These are phyloP conservation scores for Phortica okadai DNA, from an alignment of 2,888 invertebrate genomes.

Conservation along the genomic window DNA sequence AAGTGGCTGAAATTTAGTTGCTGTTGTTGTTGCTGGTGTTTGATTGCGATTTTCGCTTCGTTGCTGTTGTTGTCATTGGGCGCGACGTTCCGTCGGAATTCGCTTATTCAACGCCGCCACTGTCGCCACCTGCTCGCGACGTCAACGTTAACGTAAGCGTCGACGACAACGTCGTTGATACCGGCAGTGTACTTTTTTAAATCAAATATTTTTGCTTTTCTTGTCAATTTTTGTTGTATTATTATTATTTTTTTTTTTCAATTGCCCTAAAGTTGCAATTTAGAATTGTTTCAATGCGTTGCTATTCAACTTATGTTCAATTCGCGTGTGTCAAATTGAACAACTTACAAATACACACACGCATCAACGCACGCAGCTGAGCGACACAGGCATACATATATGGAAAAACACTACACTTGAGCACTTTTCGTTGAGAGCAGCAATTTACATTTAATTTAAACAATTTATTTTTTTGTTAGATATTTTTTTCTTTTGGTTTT, in stretches of 20 bases:
- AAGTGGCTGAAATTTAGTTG: constrained; percentile 48
- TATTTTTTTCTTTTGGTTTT: neutral
- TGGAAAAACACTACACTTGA: neutral
- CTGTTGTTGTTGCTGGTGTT: constrained; percentile 1
- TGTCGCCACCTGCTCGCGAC: constrained; percentile 12
- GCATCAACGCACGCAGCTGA: neutral
- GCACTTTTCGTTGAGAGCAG: neutral
- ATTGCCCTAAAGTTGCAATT: neutral
- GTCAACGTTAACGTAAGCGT: neutral
- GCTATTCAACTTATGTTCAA: neutral
- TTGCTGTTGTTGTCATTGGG: constrained; percentile 19
- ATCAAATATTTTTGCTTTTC: neutral
- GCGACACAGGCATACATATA: neutral
- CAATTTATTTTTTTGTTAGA: constrained; percentile 3
- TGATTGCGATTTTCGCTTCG: neutral
- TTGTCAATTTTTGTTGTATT: neutral
- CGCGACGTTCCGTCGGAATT: constrained; percentile 10
- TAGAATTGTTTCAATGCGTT: neutral
- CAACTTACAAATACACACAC: neutral
- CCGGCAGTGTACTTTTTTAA: neutral
- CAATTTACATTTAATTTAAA: constrained; percentile 17
- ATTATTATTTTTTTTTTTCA: neutral
- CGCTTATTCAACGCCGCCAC: neutral
- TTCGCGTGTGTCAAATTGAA: neutral
- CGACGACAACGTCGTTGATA: neutral